A percentile compares a stretch with the other conserved stretches of the same genome.
Conservation (phyloP, 2,888 invertebrate genomes). For the Axea sp. region DNA sequence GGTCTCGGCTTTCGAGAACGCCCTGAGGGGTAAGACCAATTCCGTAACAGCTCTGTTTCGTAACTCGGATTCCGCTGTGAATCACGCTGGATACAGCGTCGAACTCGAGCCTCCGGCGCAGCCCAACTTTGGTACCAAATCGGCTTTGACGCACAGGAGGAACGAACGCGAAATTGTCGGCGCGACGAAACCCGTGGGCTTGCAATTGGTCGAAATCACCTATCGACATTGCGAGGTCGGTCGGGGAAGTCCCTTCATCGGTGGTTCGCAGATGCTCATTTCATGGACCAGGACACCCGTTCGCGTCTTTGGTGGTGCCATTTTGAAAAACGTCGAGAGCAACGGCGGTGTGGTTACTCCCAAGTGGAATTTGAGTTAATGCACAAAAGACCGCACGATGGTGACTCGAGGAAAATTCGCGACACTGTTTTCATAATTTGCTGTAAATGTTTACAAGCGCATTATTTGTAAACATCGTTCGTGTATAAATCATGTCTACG, state of each 20-base stretch:
- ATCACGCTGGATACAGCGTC: conserved; percentile 5
- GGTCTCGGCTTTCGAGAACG: conserved; percentile 80
- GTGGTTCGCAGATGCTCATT: conserved; percentile 80
- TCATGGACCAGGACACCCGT: conserved; percentile 86
- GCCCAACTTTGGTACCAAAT: background rate
- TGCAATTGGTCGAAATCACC: conserved; percentile 79
- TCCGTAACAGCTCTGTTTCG: background rate
- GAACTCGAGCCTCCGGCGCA: conserved; percentile 11
- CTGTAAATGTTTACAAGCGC: too few species aligned
- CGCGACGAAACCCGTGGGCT: conserved; percentile 75
- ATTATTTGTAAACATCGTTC: too few species aligned
- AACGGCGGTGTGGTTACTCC: conserved; percentile 82
- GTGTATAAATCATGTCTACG: too few species aligned
- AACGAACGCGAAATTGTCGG: background rate
- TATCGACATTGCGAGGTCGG: conserved; percentile 79
- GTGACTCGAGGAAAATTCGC: too few species aligned
- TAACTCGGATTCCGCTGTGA: background rate
- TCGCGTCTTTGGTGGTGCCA: conserved; percentile 84
- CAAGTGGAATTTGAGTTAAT: too few species aligned
- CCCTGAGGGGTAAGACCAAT: conserved; percentile 13
- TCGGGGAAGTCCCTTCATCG: conserved; percentile 80
- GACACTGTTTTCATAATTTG: too few species aligned
- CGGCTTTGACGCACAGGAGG: background rate
- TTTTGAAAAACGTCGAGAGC: conserved; percentile 82
- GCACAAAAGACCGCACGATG: too few species aligned